phyloP scores from a whole-genome alignment of 2,888 invertebrate species.

The Pandemis heparana region DNA sequence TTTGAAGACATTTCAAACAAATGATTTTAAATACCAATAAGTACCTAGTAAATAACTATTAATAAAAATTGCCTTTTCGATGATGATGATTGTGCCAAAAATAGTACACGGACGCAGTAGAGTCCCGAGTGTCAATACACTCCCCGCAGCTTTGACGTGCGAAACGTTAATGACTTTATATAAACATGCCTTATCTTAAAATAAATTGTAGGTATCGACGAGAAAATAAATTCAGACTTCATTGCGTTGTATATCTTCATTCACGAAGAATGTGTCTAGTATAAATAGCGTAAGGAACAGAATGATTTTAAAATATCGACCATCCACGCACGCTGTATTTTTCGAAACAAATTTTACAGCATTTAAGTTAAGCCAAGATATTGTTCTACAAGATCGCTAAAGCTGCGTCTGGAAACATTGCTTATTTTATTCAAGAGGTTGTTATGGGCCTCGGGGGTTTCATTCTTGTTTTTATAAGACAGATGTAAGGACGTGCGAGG shows the following conservation, averaged over 20 bases:
- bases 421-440: constrained; percentile 59
- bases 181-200: constrained; percentile 54
- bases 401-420: constrained; percentile 34
- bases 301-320: constrained; percentile 18
- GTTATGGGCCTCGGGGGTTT: constrained; percentile 52
- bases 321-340: constrained; percentile 2
- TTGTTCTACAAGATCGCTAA: constrained; percentile 22
- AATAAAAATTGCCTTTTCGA: not conserved
- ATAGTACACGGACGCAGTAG: constrained; percentile 52
- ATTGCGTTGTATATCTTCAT: constrained; percentile 35
- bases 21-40: constrained; percentile 1
- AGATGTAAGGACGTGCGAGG: constrained; percentile 54
- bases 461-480: constrained; percentile 58
- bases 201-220: constrained; percentile 40
- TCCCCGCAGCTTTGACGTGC: constrained; percentile 72
- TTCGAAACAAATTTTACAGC: constrained; percentile 10
- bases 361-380: constrained; percentile 7
- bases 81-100: constrained; percentile 56
- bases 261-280: constrained; percentile 32
- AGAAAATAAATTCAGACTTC: constrained; percentile 34
- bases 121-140: constrained; percentile 58
- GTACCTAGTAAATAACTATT: constrained; percentile 2
- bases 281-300: constrained; percentile 25
- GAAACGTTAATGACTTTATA: constrained; percentile 70
- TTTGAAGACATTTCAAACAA: not conserved